These are phyloP conservation scores for Antheraea yamamai DNA, from an alignment of 2,888 invertebrate genomes.

Conservation along the genomic window DNA sequence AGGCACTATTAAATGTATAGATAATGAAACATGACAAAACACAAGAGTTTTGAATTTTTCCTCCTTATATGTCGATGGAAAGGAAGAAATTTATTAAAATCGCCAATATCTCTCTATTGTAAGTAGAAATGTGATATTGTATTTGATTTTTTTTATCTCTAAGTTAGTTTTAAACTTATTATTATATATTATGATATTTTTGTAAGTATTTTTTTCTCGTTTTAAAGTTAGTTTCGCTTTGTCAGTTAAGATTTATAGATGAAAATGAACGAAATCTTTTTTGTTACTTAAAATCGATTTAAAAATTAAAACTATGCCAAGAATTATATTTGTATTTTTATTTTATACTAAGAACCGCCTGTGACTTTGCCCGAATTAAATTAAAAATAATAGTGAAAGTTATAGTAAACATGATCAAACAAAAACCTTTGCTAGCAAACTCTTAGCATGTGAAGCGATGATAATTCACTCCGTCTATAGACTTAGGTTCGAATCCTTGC, in stretches of 20 bases:
- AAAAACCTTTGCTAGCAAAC: too few species aligned
- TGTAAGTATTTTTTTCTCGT: conserved; percentile 74
- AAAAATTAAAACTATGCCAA: conserved; percentile 82
- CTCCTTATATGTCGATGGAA: conserved; percentile 39
- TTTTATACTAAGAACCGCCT: conserved; percentile 31
- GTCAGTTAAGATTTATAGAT: conserved; percentile 74
- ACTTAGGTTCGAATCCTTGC: too few species aligned
- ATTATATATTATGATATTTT: conserved; percentile 75
- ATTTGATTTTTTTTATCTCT: conserved; percentile 66
- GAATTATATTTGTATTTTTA: conserved; percentile 65
- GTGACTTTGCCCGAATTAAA: too few species aligned
- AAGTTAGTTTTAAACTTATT: conserved; percentile 77
- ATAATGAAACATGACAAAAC: conserved; percentile 62
- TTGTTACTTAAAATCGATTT: conserved; percentile 81
- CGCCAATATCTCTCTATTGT: conserved; percentile 82
- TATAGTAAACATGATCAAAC: too few species aligned
- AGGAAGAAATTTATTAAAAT: conserved; percentile 32
- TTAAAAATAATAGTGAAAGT: too few species aligned
- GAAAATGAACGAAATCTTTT: conserved; percentile 72
- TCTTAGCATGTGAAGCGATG: too few species aligned
- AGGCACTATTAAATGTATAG: conserved; percentile 61
- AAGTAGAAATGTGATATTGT: conserved; percentile 83
- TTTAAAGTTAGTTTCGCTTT: conserved; percentile 77
- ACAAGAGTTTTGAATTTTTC: conserved; percentile 57
- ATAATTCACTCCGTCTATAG: too few species aligned